Evolutionary conservation across 2,888 invertebrate species (phyloP).

Genomic region (Agrotis clavis): DNA sequence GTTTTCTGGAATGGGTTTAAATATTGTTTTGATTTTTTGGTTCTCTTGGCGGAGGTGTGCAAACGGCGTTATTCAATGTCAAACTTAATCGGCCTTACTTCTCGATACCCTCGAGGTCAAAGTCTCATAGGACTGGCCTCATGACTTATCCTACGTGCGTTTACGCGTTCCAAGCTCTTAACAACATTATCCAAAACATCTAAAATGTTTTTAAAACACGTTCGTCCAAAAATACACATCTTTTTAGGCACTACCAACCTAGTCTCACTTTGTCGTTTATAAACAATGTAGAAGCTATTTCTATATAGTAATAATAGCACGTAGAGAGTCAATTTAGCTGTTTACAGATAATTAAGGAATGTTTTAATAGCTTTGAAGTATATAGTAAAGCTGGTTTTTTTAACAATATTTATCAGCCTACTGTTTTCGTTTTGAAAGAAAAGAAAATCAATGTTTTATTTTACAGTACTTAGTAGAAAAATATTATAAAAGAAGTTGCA

Average conservation of each 20-base stretch:
- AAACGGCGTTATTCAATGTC: not conserved
- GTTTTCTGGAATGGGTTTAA: not conserved
- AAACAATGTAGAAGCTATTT: not conserved
- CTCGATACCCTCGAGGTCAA: constrained; percentile 31
- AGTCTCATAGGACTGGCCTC: constrained; percentile 37
- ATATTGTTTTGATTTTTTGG: not conserved
- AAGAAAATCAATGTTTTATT: not conserved
- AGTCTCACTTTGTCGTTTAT: constrained; percentile 18
- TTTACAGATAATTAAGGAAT: not conserved
- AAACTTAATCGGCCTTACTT: constrained; percentile 12
- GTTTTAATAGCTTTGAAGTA: not conserved
- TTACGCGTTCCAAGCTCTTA: constrained; percentile 59
- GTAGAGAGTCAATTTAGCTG: not conserved
- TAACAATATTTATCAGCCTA: no score
- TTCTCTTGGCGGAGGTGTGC: not conserved
- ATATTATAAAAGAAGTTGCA: not conserved
- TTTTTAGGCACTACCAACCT: constrained; percentile 55
- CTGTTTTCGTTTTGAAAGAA: not conserved
- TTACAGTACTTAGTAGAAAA: not conserved
- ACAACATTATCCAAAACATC: constrained; percentile 54
- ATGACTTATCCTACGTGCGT: constrained; percentile 51
- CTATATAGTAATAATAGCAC: not conserved
- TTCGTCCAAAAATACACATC: constrained; percentile 60
- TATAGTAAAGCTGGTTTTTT: not conserved
- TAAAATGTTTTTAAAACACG: constrained; percentile 53